A percentile compares a stretch with the other conserved stretches of the same genome.
Evolutionary conservation across 2,888 invertebrate genomes (phyloP).

Genomic region (Cynaeus angustus): DNA sequence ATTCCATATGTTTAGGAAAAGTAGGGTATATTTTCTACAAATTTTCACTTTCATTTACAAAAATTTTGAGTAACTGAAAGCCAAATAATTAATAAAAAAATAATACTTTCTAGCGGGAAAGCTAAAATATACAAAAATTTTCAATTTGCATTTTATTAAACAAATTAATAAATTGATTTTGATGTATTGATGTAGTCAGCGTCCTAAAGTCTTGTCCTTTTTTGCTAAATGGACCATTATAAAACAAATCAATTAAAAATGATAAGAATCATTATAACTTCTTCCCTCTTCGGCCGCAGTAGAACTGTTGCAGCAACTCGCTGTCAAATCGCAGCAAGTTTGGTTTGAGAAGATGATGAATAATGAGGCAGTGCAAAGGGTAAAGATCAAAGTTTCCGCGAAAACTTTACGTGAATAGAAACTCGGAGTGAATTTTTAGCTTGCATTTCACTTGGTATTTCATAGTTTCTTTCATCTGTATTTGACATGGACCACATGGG

Average conservation of each 20-base stretch:
- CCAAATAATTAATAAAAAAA: no score
- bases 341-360: constrained; percentile 38
- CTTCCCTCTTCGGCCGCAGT: not conserved
- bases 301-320: constrained; percentile 19
- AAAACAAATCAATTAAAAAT: not conserved
- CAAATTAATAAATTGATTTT: no score
- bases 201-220: no score
- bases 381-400: constrained; percentile 44
- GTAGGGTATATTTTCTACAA: no score
- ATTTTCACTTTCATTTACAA: no score
- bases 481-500: constrained; percentile 65
- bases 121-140: no score
- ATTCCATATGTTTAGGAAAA: no score
- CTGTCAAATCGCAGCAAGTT: constrained; percentile 39
- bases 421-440: constrained; percentile 37
- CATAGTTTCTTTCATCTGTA: constrained; percentile 62
- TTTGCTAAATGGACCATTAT: no score
- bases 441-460: constrained; percentile 58
- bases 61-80: no score
- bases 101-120: no score
- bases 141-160: no score
- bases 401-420: constrained; percentile 37
- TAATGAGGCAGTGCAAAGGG: constrained; percentile 39
- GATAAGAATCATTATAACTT: not conserved
- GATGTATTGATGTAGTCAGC: no score